Percentiles rank a stretch among this genome's conserved stretches.
These are phyloP conservation scores for Cromileptes altivelis DNA, from an alignment of 2,113 vertebrate genomes.

Conservation along the genomic window DNA sequence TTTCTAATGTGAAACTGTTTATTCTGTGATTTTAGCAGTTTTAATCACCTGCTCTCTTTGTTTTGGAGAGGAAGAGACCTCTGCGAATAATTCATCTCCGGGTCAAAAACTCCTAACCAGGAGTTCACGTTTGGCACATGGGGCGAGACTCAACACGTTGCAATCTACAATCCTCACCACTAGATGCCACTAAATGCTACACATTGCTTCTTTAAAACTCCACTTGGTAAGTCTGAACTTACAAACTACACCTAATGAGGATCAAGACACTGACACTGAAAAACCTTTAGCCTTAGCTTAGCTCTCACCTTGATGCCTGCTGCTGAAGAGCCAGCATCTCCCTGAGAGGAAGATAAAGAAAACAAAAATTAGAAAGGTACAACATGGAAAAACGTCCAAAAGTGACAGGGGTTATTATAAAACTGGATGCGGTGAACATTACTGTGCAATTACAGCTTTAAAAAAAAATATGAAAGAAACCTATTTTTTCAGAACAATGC, in stretches of 20 bases:
- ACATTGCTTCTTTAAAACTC: too few relatives aligned
- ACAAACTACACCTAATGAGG: not conserved
- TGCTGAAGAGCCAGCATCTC: conserved; percentile 97
- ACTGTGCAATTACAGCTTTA: not conserved
- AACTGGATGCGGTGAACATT: not conserved
- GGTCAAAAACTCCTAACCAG: too few relatives aligned
- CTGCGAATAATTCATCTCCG: too few relatives aligned
- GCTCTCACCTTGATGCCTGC: conserved; percentile 95
- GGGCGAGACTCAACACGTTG: too few relatives aligned
- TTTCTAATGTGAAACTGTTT: too few relatives aligned
- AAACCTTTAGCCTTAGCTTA: not conserved
- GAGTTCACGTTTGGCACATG: too few relatives aligned
- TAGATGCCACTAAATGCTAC: too few relatives aligned
- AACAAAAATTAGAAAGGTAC: not conserved
- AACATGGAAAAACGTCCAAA: not conserved
- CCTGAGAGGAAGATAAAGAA: conserved; percentile 78
- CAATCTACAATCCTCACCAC: too few relatives aligned
- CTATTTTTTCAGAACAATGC: conserved; percentile 34
- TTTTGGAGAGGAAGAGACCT: too few relatives aligned
- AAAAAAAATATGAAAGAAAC: conserved; percentile 16
- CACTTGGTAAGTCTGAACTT: not conserved
- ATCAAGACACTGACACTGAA: not conserved
- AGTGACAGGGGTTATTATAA: conserved; percentile 10
- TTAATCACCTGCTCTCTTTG: too few relatives aligned
- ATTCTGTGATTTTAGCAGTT: too few relatives aligned